Conservation (phyloP, 2,888 invertebrate species). For the Fragum whitleyi region DNA sequence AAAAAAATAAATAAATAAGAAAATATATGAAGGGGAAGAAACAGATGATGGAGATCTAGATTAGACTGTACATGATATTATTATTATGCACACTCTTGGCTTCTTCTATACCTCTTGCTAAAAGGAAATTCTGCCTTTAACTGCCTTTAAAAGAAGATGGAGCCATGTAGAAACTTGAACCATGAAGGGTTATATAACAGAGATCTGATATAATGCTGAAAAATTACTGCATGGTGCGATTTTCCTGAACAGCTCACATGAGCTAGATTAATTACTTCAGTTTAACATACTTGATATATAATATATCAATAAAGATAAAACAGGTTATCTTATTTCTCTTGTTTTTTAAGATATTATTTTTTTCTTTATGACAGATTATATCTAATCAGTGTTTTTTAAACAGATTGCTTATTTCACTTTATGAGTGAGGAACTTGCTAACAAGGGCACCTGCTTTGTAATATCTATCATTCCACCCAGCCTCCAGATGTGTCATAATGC, state of each 20-base stretch:
- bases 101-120: too few relatives aligned
- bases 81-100: too few relatives aligned
- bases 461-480: constrained; percentile 1
- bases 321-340: constrained; percentile 34
- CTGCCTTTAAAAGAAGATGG: too few relatives aligned
- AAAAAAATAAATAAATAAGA: too few relatives aligned
- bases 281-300: constrained; percentile 45
- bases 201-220: constrained; percentile 54
- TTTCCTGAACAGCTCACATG: constrained; percentile 36
- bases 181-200: neutral
- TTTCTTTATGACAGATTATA: constrained; percentile 39
- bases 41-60: too few relatives aligned
- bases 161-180: too few relatives aligned
- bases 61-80: too few relatives aligned
- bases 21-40: too few relatives aligned
- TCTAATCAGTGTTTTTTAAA: constrained; percentile 40
- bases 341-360: constrained; percentile 33
- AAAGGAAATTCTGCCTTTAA: too few relatives aligned
- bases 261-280: constrained; percentile 44
- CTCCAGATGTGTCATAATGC: too few relatives aligned
- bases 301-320: constrained; percentile 59
- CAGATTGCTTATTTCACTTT: constrained; percentile 49
- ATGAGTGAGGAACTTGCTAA: constrained; percentile 22
- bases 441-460: constrained; percentile 40
- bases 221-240: constrained; percentile 45